A percentile compares a stretch with the other conserved stretches of the same genome.
Conservation (phyloP, 2,113 vertebrate species). For the Crotophaga sulcirostris region DNA sequence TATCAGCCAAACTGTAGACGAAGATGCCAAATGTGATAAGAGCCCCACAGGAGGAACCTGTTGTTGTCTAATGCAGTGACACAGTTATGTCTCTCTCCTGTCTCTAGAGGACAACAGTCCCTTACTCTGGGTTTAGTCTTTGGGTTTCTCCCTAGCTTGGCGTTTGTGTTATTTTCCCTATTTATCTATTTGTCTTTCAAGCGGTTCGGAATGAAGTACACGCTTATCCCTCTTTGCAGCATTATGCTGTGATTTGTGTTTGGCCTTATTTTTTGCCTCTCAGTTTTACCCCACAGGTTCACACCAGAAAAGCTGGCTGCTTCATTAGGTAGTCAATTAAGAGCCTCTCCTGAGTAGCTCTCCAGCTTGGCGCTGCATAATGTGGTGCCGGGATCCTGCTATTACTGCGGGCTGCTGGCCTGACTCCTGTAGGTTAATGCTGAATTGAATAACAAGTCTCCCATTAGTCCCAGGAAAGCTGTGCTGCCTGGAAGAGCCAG, state of each 20-base stretch:
- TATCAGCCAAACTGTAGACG: conserved; percentile 41
- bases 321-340: conserved; percentile 66
- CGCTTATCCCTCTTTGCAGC: background rate
- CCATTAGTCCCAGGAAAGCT: conserved; percentile 12
- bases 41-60: conserved; percentile 2
- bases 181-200: conserved; percentile 38
- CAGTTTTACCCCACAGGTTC: conserved; percentile 31
- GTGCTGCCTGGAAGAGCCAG: background rate
- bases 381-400: conserved; percentile 19
- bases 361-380: conserved; percentile 60
- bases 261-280: conserved; percentile 23
- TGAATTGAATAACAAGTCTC: conserved; percentile 47
- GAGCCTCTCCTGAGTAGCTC: conserved; percentile 44
- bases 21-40: conserved; percentile 21
- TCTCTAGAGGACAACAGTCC: conserved; percentile 52
- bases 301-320: conserved; percentile 43
- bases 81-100: conserved; percentile 30
- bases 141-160: background rate
- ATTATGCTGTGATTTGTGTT: background rate
- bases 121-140: conserved; percentile 64
- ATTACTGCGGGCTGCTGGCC: conserved; percentile 2
- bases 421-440: conserved; percentile 31
- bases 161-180: conserved; percentile 33
- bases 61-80: conserved; percentile 30
- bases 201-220: background rate